These are phyloP conservation scores for Brachypterus glaber DNA, from an alignment of 2,888 invertebrate genomes.

Conservation along the genomic window DNA sequence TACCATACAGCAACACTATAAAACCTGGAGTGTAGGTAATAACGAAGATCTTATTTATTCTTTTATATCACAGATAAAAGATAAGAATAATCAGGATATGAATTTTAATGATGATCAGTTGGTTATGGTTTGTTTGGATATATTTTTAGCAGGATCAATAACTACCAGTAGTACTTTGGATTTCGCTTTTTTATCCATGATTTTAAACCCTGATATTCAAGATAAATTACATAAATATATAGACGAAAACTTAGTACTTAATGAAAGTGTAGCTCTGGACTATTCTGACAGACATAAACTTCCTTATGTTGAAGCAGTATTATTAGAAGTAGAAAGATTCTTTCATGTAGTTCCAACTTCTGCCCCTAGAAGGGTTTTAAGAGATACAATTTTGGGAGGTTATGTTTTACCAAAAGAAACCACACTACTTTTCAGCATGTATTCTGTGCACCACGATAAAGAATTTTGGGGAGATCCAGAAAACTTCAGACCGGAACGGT, in stretches of 20 bases:
- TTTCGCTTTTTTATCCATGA: constrained; percentile 51
- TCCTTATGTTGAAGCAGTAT: constrained; percentile 47
- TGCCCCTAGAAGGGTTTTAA: constrained; percentile 45
- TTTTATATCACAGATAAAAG: constrained; percentile 52
- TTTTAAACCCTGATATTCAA: constrained; percentile 50
- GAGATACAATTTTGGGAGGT: constrained; percentile 45
- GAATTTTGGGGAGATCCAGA: constrained; percentile 53
- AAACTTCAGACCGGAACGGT: constrained; percentile 55
- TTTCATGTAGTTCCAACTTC: constrained; percentile 41
- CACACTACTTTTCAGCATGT: constrained; percentile 32
- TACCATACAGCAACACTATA: constrained; percentile 48
- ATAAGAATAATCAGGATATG: too few relatives aligned
- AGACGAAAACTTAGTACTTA: constrained; percentile 39
- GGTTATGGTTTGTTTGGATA: constrained; percentile 54
- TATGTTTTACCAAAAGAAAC: constrained; percentile 42
- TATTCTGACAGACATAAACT: constrained; percentile 43
- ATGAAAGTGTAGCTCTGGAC: constrained; percentile 38
- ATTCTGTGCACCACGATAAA: constrained; percentile 49
- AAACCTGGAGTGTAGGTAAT: constrained; percentile 39
- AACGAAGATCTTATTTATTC: constrained; percentile 53
- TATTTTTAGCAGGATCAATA: constrained; percentile 57
- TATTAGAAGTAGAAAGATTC: constrained; percentile 44
- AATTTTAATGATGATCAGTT: constrained; percentile 59
- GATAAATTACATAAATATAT: constrained; percentile 47
- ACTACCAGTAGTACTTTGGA: constrained; percentile 56